phyloP scores from a whole-genome alignment of 2,113 vertebrate genomes.

The Gallinago undulata region DNA sequence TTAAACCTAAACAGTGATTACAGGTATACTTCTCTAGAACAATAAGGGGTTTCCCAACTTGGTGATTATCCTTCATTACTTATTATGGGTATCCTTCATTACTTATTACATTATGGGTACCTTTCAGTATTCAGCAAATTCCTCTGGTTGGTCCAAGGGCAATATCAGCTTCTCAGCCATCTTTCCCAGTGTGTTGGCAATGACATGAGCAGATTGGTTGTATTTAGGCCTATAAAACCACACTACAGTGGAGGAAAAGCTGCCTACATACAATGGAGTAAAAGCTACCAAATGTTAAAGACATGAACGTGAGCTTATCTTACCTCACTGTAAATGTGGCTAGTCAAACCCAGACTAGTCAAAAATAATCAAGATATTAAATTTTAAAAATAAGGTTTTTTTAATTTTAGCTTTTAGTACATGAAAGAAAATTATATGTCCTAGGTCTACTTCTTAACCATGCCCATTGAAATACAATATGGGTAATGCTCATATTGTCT shows the following conservation, averaged over 20 bases:
- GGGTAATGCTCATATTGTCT: not conserved
- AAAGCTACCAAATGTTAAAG: not conserved
- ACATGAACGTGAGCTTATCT: not conserved
- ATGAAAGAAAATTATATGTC: not conserved
- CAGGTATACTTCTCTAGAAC: not conserved
- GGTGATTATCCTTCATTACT: not conserved
- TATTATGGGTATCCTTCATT: not conserved
- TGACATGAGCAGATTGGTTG: not conserved
- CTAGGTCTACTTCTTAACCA: not conserved
- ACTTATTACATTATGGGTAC: too few species aligned
- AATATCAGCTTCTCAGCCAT: not conserved
- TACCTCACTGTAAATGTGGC: not conserved
- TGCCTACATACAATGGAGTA: not conserved
- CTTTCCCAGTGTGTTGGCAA: not conserved
- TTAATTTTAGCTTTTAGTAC: not conserved
- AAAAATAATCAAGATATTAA: not conserved
- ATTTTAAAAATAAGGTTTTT: not conserved
- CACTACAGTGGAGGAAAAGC: not conserved
- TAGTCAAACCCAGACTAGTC: not conserved
- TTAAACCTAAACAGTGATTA: not conserved
- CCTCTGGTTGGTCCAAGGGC: not conserved
- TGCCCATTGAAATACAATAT: not conserved
- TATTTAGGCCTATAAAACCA: not conserved
- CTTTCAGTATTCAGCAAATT: not conserved
- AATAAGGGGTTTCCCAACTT: not conserved